Evolutionary conservation across 2,797 vertebrate genomes (phyloP), one percentile per base, ranked within the genome.

Genomic region (Chloroceryle amazona): DNA sequence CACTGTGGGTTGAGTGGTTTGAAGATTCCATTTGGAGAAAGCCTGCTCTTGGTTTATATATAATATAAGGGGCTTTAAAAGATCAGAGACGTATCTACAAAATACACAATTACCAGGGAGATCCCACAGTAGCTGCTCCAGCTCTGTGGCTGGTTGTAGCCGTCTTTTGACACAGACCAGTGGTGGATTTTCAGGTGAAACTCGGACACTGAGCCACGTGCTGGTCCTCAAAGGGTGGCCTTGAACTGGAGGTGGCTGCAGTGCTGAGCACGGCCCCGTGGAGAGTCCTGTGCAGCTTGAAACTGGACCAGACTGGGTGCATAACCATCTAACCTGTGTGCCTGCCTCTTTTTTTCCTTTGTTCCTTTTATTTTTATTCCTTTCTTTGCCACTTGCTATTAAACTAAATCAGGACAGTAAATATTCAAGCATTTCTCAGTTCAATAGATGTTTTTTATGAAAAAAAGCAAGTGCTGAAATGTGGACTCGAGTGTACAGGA

Each of bases 21-120:
- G 31, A 49, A 41, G 44, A 63, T 28, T 19, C 12, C 35, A 25
- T 85, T 9, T 42, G 71, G 41, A 62, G 65, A 41, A 57, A 33
- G 28, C 0, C 0, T 31, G 41, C 37, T n/a, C 39, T 15, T 42
- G 7, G 33, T 15, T 39, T 10, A 44, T 41, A 41, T 41, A 15
- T 41, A 41, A 41, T 13, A 4, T 25, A 18, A 26, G 8, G 23
- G 54, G 26, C 22, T 70, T 75, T 75, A 37, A 22, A 52, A 7
- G 10, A 26, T 10, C 37, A 26, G 31, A 80, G 17, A 5, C 6
- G 7, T 21, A 8, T 13, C 52, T 47, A 42, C 60, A 66, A 57
- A 62, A 33, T 31, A 13, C 31, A 70, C 22, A 68, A 25, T 28
- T 26, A 86, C 21, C n/a, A 5, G 14, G 19, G 8, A 51, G 28